A percentile compares a stretch with the other conserved stretches of the same genome.
phyloP scores from a whole-genome alignment of 1,140 invertebrate genomes.

The Carposina sasakii region DNA sequence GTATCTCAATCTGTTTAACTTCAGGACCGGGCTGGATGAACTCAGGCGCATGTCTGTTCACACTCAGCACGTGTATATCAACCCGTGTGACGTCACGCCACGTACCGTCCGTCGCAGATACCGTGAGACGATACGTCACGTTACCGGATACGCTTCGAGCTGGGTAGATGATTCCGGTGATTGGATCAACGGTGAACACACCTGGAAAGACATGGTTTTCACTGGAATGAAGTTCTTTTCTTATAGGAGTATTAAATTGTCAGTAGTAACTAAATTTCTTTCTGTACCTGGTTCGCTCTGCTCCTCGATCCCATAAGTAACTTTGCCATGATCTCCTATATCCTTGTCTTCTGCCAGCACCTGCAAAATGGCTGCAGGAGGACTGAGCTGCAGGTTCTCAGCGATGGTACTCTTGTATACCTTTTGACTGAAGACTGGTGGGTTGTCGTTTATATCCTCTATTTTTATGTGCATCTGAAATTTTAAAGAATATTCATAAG shows the following conservation, averaged over 20 bases:
- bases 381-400: constrained; percentile 86
- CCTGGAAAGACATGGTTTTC: constrained; percentile 56
- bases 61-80: constrained; percentile 83
- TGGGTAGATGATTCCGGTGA: constrained; percentile 85
- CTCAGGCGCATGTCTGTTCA: constrained; percentile 89
- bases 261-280: background rate
- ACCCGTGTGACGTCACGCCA: constrained; percentile 81
- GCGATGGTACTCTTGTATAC: constrained; percentile 85
- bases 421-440: constrained; percentile 83
- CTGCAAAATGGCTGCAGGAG: constrained; percentile 85
- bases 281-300: constrained; percentile 65
- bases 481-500: no score
- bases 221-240: constrained; percentile 10
- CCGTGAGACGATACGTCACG: constrained; percentile 77
- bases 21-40: constrained; percentile 85
- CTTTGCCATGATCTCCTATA: constrained; percentile 81
- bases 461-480: constrained; percentile 82
- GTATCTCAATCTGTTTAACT: constrained; percentile 84
- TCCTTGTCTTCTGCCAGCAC: constrained; percentile 86
- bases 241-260: background rate
- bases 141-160: constrained; percentile 78
- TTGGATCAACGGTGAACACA: constrained; percentile 81
- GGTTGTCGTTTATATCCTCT: constrained; percentile 88
- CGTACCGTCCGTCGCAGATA: constrained; percentile 83
- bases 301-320: constrained; percentile 81